Evolutionary conservation across 2,888 invertebrate genomes (phyloP).

Genomic region (Drosophila subsilvestris): DNA sequence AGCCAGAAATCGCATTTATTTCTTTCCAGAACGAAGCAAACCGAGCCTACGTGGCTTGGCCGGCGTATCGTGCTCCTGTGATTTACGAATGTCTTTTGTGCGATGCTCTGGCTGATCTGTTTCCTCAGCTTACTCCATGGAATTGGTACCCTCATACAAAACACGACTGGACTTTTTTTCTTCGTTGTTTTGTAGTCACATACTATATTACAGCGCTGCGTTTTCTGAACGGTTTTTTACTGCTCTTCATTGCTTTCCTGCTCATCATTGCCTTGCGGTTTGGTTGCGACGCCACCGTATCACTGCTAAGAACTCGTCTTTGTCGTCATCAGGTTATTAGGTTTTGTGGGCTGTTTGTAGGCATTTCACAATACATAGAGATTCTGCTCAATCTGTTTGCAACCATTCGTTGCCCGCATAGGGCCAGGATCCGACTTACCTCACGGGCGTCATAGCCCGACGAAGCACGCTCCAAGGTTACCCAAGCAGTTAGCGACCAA

Average conservation of each 20-base stretch:
- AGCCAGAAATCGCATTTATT: neutral
- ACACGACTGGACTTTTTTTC: neutral
- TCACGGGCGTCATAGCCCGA: conserved; percentile 79
- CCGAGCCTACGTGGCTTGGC: conserved; percentile 7
- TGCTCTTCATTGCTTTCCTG: conserved; percentile 1
- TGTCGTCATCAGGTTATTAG: conserved; percentile 3
- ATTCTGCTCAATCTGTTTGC: no score
- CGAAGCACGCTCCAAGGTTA: conserved; percentile 76
- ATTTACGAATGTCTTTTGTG: neutral
- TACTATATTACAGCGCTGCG: neutral
- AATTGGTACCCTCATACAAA: neutral
- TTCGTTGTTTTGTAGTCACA: neutral
- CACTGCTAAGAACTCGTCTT: conserved; percentile 9
- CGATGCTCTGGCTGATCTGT: neutral
- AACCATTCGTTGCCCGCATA: no score
- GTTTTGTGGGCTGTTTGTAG: no score
- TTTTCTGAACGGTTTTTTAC: neutral
- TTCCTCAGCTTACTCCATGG: neutral
- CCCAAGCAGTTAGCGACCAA: conserved; percentile 83
- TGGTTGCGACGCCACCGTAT: conserved; percentile 22
- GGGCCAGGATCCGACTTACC: conserved; percentile 72
- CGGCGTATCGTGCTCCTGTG: neutral
- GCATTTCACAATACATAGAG: no score
- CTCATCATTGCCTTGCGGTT: conserved; percentile 8
- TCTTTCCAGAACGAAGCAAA: conserved; percentile 2